Percentiles rank a stretch among this genome's conserved stretches.
Evolutionary conservation across 2,888 invertebrate genomes (phyloP).

Genomic region (Cancer borealis): DNA sequence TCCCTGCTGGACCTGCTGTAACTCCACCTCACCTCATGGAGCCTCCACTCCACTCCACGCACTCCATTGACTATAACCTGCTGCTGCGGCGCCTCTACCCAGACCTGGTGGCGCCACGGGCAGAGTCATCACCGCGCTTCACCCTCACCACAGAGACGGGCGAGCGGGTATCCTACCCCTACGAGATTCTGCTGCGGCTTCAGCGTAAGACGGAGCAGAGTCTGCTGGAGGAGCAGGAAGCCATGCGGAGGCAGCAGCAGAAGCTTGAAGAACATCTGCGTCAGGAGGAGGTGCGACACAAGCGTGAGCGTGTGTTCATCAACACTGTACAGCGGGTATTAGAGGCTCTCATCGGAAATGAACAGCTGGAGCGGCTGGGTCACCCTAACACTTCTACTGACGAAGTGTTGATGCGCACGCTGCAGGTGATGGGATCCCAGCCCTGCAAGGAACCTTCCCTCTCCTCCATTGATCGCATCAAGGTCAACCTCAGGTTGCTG

Average conservation of each 20-base stretch:
- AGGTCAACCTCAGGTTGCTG: slow-evolving; percentile 77
- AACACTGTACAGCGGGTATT: slow-evolving; percentile 72
- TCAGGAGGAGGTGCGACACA: slow-evolving; percentile 61
- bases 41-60: slow-evolving; percentile 12
- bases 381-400: slow-evolving; percentile 72
- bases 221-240: slow-evolving; percentile 49
- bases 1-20: slow-evolving; percentile 69
- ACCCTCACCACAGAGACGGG: slow-evolving; percentile 75
- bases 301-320: slow-evolving; percentile 68
- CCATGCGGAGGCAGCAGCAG: slow-evolving; percentile 55
- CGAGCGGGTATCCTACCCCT: slow-evolving; percentile 73
- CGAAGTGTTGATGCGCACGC: slow-evolving; percentile 73
- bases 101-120: slow-evolving; percentile 49
- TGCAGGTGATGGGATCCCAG: slow-evolving; percentile 73
- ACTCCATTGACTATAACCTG: slow-evolving; percentile 60
- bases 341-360: slow-evolving; percentile 71
- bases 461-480: slow-evolving; percentile 75
- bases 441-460: slow-evolving; percentile 77
- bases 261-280: slow-evolving; percentile 54
- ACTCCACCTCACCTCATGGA: slow-evolving; percentile 66
- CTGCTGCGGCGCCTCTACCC: slow-evolving; percentile 65
- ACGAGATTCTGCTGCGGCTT: slow-evolving; percentile 65
- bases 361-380: slow-evolving; percentile 71
- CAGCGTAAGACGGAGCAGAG: slow-evolving; percentile 44
- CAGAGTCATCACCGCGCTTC: slow-evolving; percentile 52